These are phyloP conservation scores for Eunapius fragilis DNA, from an alignment of 37 sponge, comb jelly and placozoan species.

Conservation along the genomic window DNA sequence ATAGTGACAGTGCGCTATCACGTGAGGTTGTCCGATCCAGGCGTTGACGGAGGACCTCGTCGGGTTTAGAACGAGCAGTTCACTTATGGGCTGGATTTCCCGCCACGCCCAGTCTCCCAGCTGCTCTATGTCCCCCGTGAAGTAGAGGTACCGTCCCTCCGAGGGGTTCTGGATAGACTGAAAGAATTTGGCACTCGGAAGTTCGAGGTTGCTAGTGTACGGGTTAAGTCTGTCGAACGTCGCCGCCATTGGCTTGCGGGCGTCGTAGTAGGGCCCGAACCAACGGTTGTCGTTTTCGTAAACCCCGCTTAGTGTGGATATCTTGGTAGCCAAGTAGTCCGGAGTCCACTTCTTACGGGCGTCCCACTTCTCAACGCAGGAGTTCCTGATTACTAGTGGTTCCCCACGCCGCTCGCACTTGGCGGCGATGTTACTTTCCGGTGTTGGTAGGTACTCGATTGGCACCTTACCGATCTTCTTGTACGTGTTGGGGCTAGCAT, in stretches of 20 bases:
- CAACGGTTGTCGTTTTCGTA: slow-evolving; percentile 86
- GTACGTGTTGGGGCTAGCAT: neutral
- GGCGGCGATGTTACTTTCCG: slow-evolving; percentile 44
- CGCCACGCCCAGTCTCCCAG: slow-evolving; percentile 81
- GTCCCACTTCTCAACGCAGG: slow-evolving; percentile 63
- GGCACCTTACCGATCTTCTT: neutral
- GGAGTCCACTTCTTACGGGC: slow-evolving; percentile 74
- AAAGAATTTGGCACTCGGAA: slow-evolving; percentile 67
- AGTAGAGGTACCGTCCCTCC: slow-evolving; percentile 62
- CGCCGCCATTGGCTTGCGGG: slow-evolving; percentile 58
- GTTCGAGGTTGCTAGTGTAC: slow-evolving; percentile 47
- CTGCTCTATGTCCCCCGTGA: slow-evolving; percentile 79
- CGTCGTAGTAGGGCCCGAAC: slow-evolving; percentile 95
- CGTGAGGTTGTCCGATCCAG: slow-evolving; percentile 91
- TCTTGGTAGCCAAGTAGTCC: slow-evolving; percentile 50
- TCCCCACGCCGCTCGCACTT: slow-evolving; percentile 15
- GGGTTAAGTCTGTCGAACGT: slow-evolving; percentile 37
- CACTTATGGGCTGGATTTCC: slow-evolving; percentile 74
- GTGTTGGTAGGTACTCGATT: slow-evolving; percentile 11
- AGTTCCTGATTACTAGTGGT: slow-evolving; percentile 79
- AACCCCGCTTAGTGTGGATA: slow-evolving; percentile 47
- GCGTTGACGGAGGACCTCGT: slow-evolving; percentile 74
- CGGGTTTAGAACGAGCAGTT: slow-evolving; percentile 78
- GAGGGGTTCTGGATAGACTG: slow-evolving; percentile 29
- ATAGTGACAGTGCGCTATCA: slow-evolving; percentile 92